A percentile compares a stretch with the other conserved stretches of the same genome.
Evolutionary conservation across 1,140 invertebrate species (phyloP).

Genomic region (Pseudomyrmex pallidus): DNA sequence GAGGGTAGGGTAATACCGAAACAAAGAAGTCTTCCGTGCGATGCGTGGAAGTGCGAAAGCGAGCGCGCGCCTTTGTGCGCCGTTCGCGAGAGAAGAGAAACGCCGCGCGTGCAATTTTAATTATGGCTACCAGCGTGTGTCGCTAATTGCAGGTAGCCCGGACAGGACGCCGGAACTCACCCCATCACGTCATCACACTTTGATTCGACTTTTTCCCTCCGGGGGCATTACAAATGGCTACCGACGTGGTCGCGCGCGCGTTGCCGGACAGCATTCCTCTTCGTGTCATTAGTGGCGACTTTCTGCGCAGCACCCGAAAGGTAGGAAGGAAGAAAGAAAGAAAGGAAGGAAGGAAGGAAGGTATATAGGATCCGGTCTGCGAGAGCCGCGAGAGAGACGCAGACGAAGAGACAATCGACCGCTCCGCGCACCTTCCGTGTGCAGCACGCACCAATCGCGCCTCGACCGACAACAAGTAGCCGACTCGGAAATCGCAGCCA

Average conservation of each 20-base stretch:
- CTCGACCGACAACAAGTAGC: slow-evolving; percentile 76
- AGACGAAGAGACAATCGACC: slow-evolving; percentile 55
- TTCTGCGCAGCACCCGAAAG: slow-evolving; percentile 67
- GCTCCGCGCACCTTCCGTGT: slow-evolving; percentile 67
- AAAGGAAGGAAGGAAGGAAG: slow-evolving; percentile 41
- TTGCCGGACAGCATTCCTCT: slow-evolving; percentile 83
- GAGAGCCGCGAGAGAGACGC: slow-evolving; percentile 31
- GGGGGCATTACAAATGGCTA: slow-evolving; percentile 83
- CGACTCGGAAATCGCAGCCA: slow-evolving; percentile 79
- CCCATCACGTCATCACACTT: slow-evolving; percentile 80
- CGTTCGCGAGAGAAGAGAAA: slow-evolving; percentile 8
- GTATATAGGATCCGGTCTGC: background rate
- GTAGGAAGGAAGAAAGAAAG: slow-evolving; percentile 13
- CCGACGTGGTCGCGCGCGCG: slow-evolving; percentile 79
- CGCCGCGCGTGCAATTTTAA: slow-evolving; percentile 75
- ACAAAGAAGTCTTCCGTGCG: slow-evolving; percentile 30
- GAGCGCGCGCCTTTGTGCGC: background rate
- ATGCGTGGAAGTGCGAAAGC: slow-evolving; percentile 21
- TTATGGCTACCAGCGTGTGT: slow-evolving; percentile 77
- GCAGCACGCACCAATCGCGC: slow-evolving; percentile 59
- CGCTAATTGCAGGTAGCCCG: slow-evolving; percentile 78
- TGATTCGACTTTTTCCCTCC: slow-evolving; percentile 80
- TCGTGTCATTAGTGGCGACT: slow-evolving; percentile 84
- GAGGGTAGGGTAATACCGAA: slow-evolving; percentile 16
- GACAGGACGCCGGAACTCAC: slow-evolving; percentile 39